A percentile compares a stretch with the other conserved stretches of the same genome.
Evolutionary conservation across 2,888 invertebrate genomes (phyloP).

Genomic region (Halocaridina rubra): DNA sequence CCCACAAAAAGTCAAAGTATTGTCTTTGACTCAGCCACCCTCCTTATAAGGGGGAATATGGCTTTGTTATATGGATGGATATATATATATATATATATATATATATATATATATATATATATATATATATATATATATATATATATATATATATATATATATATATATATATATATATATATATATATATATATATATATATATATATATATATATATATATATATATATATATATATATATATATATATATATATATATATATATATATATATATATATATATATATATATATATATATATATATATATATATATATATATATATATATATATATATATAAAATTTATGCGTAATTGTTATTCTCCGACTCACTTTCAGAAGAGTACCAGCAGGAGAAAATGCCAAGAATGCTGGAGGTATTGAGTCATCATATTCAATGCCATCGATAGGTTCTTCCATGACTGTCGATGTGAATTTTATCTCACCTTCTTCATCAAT

Average conservation of each 20-base stretch:
- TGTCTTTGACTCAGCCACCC: no score
- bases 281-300: conserved; percentile 16
- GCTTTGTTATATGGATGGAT: no score
- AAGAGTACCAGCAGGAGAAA: background rate
- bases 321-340: background rate
- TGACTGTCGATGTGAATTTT: conserved; percentile 39
- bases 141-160: background rate
- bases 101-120: background rate
- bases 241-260: conserved; percentile 28
- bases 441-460: conserved; percentile 5
- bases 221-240: background rate
- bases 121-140: background rate
- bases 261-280: conserved; percentile 21
- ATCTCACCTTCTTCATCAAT: conserved; percentile 19
- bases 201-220: background rate
- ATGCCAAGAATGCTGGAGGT: background rate
- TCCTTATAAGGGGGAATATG: no score
- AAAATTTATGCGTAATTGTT: background rate
- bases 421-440: background rate
- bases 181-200: background rate
- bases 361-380: no score
- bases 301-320: conserved; percentile 20
- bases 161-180: background rate
- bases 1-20: no score
- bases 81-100: background rate